Evolutionary conservation across 1,140 invertebrate genomes (phyloP).

Genomic region (Macrocentrus cingulum): DNA sequence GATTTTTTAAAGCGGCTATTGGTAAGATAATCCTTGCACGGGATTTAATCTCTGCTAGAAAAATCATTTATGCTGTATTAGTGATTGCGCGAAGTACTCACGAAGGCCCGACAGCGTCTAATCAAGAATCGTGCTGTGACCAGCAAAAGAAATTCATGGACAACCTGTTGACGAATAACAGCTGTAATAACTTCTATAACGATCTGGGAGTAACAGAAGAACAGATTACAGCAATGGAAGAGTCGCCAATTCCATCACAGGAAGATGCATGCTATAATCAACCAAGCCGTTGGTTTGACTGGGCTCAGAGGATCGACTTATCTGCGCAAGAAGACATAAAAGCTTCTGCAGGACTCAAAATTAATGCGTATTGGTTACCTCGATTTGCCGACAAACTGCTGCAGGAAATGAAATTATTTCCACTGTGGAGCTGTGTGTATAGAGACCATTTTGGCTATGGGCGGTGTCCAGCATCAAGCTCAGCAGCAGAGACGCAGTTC

Average conservation of each 20-base stretch:
- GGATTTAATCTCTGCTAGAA: slow-evolving; percentile 11
- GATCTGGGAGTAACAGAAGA: too few species aligned
- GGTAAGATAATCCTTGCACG: slow-evolving; percentile 26
- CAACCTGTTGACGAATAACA: slow-evolving; percentile 15
- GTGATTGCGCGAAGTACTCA: slow-evolving; percentile 16
- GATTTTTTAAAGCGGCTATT: slow-evolving; percentile 26
- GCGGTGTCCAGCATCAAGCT: slow-evolving; percentile 18
- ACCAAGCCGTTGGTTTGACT: slow-evolving; percentile 15
- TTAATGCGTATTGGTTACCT: slow-evolving; percentile 15
- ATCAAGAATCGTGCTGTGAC: slow-evolving; percentile 6
- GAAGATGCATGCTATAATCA: not conserved
- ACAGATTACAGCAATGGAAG: too few species aligned
- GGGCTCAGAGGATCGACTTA: slow-evolving; percentile 3
- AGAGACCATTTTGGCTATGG: slow-evolving; percentile 17
- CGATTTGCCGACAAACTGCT: slow-evolving; percentile 17
- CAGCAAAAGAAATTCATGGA: slow-evolving; percentile 6
- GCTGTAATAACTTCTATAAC: slow-evolving; percentile 11
- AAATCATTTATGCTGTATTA: slow-evolving; percentile 13
- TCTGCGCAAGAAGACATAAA: slow-evolving; percentile 9
- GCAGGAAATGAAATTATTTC: slow-evolving; percentile 11
- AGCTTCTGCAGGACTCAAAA: not conserved
- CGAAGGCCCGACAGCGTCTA: not conserved
- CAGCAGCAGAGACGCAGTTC: slow-evolving; percentile 20
- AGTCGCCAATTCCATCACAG: too few species aligned
- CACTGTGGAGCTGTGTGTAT: slow-evolving; percentile 22